phyloP scores from a whole-genome alignment of 1,140 invertebrate genomes.

The Mizuhopecten yessoensis region DNA sequence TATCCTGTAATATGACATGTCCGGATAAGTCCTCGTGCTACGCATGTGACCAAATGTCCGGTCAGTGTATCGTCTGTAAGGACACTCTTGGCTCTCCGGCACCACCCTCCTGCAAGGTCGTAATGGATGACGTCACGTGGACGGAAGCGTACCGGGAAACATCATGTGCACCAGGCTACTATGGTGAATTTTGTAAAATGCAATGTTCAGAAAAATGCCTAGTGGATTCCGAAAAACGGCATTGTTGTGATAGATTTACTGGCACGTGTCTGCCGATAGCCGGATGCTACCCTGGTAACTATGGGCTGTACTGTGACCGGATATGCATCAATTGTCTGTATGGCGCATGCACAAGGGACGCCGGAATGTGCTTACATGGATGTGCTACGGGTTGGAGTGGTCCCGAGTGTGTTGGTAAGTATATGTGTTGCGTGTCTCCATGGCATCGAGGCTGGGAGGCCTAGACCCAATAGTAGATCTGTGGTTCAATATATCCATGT shows the following conservation, averaged over 20 bases:
- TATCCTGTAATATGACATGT: neutral
- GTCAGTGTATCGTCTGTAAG: constrained; percentile 29
- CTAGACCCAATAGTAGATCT: neutral
- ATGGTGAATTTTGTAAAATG: neutral
- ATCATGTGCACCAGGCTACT: neutral
- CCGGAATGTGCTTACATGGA: neutral
- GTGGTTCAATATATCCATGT: too few species aligned
- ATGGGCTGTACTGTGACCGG: neutral
- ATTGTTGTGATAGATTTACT: constrained; percentile 6
- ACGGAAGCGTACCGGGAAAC: constrained; percentile 20
- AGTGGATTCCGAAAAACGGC: neutral
- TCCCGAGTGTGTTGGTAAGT: neutral
- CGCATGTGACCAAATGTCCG: neutral
- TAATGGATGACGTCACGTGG: constrained; percentile 14
- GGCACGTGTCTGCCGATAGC: neutral
- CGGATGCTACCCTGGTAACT: constrained; percentile 11
- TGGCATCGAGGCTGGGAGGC: neutral
- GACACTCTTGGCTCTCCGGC: neutral
- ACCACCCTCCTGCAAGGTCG: neutral
- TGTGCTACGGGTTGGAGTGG: constrained; percentile 17
- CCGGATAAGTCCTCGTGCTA: neutral
- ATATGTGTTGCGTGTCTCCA: neutral
- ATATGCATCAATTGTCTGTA: constrained; percentile 20
- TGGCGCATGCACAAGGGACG: neutral
- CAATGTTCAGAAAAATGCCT: neutral